Conservation (phyloP, 2,797 vertebrate genomes). For the Perodicticus potto region DNA sequence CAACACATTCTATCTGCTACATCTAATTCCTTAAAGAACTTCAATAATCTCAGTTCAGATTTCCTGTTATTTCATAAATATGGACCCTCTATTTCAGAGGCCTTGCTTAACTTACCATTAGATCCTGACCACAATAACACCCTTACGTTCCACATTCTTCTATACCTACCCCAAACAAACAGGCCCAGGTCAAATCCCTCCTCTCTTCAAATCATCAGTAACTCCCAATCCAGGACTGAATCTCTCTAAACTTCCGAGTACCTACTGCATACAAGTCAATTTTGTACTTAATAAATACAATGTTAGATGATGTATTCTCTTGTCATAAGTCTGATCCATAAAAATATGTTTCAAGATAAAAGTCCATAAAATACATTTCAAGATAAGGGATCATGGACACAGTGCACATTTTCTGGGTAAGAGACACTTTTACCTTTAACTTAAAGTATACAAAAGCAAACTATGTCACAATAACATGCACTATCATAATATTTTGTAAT, state of each 20-base stretch:
- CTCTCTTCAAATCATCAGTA: background rate
- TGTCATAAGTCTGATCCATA: background rate
- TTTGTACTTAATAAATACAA: background rate
- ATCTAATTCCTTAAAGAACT: constrained; percentile 22
- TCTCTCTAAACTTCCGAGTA: background rate
- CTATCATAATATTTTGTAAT: too few species aligned
- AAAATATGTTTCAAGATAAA: background rate
- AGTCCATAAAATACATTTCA: too few species aligned
- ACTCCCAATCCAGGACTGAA: background rate
- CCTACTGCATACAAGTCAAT: background rate
- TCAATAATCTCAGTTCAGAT: background rate
- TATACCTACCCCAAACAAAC: background rate
- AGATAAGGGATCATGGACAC: background rate
- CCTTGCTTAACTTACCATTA: background rate
- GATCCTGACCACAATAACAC: background rate
- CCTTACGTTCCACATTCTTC: background rate
- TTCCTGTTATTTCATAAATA: background rate
- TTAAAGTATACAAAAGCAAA: too few species aligned
- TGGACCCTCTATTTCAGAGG: background rate
- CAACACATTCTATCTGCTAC: background rate
- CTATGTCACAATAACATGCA: too few species aligned
- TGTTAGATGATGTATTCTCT: background rate
- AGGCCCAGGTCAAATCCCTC: background rate
- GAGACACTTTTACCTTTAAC: too few species aligned
- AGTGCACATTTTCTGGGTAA: too few species aligned